Base-by-base conservation (phyloP, 2,113 vertebrate genomes). In the Syngnathus typhle region DNA sequence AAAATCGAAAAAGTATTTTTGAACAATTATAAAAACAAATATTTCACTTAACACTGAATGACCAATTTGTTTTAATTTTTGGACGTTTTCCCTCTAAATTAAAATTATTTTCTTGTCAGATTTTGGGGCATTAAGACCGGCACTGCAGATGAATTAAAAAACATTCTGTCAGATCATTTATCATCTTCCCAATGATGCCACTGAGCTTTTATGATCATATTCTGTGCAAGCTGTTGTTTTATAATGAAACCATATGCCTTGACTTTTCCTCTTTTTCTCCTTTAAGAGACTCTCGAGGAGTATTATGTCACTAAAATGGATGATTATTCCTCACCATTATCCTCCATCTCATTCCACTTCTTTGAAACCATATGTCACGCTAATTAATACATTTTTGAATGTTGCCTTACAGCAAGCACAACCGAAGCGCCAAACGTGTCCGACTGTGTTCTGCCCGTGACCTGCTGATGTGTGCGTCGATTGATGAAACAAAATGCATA, bases 301-400 rank as follows among this genome's bases (percentile, higher is more conserved):
- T 19, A 49, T 49, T 36, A 9, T 36, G 55, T 69, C 60, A 41
- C 69, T 75, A 56, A 69, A 80, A 76, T 60, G 11, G 19, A 75
- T 46, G n/a, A 23, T 67, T 55, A 73, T 68, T 41, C 54, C 70
- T 60, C 32, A 62, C 69, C 32, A 32, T 47, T 39, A 56, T 68
- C 49, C 52, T 77, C 52, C 55, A 11, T 13, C 8, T 73, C 63
- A 60, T 64, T 79, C 55, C 23, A 49, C 54, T 56, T 61, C 13
- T 70, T 19, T 32, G 72, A 77, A 84, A 84, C 87, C 72, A 27
- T 19, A 83, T 84, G 84, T 75, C 78, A 75, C 67, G 72, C 69
- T 84, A 85, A 88, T 88, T 85, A 84, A 86, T 77, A 81, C 65
- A 74, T 78, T 78, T 87, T 76, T 81, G 65, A 71, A 64, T 65